A percentile compares a stretch with the other conserved stretches of the same genome.
Evolutionary conservation across 2,113 vertebrate genomes (phyloP).

Genomic region (Ivindomyrus marchei): DNA sequence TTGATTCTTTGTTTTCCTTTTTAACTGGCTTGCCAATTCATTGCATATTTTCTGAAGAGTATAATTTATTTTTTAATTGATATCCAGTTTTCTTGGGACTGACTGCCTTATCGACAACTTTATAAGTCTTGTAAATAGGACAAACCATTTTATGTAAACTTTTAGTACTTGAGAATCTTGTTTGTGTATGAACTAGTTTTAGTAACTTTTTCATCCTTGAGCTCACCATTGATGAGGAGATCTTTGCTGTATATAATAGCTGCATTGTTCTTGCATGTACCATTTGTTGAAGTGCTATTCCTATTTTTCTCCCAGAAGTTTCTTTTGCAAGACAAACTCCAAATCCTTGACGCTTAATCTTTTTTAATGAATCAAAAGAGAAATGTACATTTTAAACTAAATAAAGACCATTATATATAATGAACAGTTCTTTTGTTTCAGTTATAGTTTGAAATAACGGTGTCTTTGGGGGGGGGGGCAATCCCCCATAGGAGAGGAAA

Average conservation of each 20-base stretch:
- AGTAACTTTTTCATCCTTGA: constrained; percentile 48
- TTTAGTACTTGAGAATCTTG: constrained; percentile 32
- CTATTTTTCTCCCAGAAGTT: constrained; percentile 46
- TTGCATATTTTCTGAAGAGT: constrained; percentile 45
- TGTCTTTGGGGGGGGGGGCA: not conserved
- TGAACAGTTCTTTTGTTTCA: not conserved
- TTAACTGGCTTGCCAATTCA: constrained; percentile 32
- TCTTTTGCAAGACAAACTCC: constrained; percentile 48
- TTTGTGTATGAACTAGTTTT: constrained; percentile 44
- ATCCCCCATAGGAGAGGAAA: too few species aligned
- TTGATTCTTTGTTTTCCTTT: constrained; percentile 36
- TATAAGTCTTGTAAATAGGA: constrained; percentile 43
- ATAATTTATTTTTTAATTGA: constrained; percentile 63
- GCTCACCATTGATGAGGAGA: constrained; percentile 34
- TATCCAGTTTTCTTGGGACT: constrained; percentile 46
- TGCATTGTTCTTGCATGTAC: constrained; percentile 50
- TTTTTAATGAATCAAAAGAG: constrained; percentile 63
- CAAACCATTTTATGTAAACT: constrained; percentile 29
- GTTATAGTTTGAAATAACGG: not conserved
- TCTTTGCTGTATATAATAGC: constrained; percentile 63
- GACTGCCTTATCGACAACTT: constrained; percentile 43
- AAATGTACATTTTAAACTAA: constrained; percentile 64
- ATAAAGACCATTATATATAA: constrained; percentile 53
- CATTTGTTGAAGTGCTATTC: constrained; percentile 48
- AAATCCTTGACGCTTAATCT: constrained; percentile 57